These are phyloP conservation scores for Dryobates pubescens DNA, from an alignment of 2,797 vertebrate genomes.

Conservation along the genomic window DNA sequence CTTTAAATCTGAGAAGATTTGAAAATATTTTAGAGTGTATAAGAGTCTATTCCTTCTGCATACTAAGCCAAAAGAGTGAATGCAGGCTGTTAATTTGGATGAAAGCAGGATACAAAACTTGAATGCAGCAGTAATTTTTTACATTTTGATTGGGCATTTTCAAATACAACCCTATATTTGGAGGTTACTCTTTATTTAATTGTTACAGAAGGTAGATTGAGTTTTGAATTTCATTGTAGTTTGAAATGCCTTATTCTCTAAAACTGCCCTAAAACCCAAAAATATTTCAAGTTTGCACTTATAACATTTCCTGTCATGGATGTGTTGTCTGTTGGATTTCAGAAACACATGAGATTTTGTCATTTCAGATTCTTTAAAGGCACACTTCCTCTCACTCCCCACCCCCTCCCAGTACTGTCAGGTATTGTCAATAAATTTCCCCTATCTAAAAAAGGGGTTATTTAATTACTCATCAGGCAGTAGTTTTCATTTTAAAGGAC, in stretches of 20 bases:
- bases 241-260: not conserved
- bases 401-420: not conserved
- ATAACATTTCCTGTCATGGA: not conserved
- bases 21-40: not conserved
- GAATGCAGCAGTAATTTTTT: not conserved
- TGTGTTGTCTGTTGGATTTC: not conserved
- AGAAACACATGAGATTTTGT: not conserved
- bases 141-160: not conserved
- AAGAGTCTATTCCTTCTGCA: not conserved
- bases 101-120: not conserved
- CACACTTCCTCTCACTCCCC: not conserved
- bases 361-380: not conserved
- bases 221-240: not conserved
- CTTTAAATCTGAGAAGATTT: slow-evolving; percentile 2
- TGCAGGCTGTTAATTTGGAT: not conserved
- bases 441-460: slow-evolving; percentile 30
- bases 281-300: not conserved
- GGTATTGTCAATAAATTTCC: not conserved
- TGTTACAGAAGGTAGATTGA: not conserved
- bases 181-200: not conserved
- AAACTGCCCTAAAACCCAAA: not conserved
- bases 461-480: slow-evolving; percentile 30
- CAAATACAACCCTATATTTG: not conserved
- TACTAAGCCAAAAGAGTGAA: not conserved
- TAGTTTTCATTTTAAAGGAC: slow-evolving; percentile 2